Evolutionary conservation across 2,797 vertebrate genomes (phyloP).

Genomic region (Agapornis canus): DNA sequence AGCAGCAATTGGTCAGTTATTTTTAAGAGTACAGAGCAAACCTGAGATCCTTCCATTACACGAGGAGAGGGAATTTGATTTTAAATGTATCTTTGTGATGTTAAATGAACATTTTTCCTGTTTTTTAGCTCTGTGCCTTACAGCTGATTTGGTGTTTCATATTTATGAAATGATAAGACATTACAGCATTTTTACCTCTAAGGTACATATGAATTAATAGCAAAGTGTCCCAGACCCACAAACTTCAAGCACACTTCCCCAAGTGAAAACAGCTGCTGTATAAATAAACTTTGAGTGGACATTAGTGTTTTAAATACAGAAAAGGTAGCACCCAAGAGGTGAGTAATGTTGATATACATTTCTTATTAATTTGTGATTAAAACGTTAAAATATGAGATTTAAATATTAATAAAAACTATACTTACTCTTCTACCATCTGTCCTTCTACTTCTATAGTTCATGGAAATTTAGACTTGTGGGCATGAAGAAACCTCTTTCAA

Average conservation of each 20-base stretch:
- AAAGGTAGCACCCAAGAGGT: background rate
- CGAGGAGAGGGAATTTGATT: background rate
- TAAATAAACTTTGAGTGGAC: background rate
- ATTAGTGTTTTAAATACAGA: background rate
- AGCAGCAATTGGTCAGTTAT: background rate
- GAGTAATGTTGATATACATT: background rate
- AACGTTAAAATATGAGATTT: background rate
- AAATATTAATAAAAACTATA: background rate
- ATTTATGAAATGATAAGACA: background rate
- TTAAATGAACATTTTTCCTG: background rate
- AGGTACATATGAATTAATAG: background rate
- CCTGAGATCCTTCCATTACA: background rate
- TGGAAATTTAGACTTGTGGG: background rate
- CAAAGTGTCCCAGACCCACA: background rate
- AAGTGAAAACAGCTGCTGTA: background rate
- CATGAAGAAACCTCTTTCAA: background rate
- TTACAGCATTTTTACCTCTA: background rate
- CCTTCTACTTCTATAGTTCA: background rate
- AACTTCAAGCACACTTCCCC: background rate
- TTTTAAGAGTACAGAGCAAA: background rate
- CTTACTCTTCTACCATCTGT: background rate
- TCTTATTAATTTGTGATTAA: background rate
- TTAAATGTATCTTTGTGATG: background rate
- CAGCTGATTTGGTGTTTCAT: background rate
- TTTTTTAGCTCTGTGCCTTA: background rate